phyloP scores from a whole-genome alignment of 2,888 invertebrate species.

The Xylocampa areola region DNA sequence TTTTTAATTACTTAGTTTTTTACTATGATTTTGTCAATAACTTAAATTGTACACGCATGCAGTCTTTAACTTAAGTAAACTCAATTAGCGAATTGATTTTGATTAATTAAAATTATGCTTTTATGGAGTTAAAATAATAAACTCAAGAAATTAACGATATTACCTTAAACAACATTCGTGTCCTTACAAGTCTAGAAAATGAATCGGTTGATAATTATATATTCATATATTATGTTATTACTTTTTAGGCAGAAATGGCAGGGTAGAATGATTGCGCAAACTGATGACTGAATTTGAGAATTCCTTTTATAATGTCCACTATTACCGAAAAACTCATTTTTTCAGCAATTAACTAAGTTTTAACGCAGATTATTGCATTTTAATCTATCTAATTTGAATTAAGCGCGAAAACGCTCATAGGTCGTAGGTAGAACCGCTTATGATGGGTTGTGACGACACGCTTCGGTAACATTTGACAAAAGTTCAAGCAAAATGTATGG shows the following conservation, averaged over 20 bases:
- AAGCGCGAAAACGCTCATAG: too few relatives aligned
- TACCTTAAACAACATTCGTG: neutral
- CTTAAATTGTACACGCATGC: too few relatives aligned
- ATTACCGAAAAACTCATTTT: neutral
- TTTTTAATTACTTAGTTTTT: too few relatives aligned
- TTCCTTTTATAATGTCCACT: neutral
- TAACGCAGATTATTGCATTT: too few relatives aligned
- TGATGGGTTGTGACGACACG: too few relatives aligned
- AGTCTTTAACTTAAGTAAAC: slow-evolving; percentile 11
- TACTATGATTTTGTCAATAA: too few relatives aligned
- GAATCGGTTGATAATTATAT: slow-evolving; percentile 10
- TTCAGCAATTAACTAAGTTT: too few relatives aligned
- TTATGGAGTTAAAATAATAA: slow-evolving; percentile 5
- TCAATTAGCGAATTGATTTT: slow-evolving; percentile 21
- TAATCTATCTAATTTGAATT: too few relatives aligned
- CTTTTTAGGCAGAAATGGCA: too few relatives aligned
- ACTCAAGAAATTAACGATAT: neutral
- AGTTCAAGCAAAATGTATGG: too few relatives aligned
- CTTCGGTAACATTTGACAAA: too few relatives aligned
- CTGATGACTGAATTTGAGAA: neutral
- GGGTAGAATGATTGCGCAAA: slow-evolving; percentile 13
- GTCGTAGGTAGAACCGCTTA: too few relatives aligned
- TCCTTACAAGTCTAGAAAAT: slow-evolving; percentile 12
- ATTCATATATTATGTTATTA: slow-evolving; percentile 2
- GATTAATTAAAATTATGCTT: slow-evolving; percentile 24